Evolutionary conservation across 2,797 vertebrate genomes (phyloP).

Genomic region (Triplophysa bombifrons): DNA sequence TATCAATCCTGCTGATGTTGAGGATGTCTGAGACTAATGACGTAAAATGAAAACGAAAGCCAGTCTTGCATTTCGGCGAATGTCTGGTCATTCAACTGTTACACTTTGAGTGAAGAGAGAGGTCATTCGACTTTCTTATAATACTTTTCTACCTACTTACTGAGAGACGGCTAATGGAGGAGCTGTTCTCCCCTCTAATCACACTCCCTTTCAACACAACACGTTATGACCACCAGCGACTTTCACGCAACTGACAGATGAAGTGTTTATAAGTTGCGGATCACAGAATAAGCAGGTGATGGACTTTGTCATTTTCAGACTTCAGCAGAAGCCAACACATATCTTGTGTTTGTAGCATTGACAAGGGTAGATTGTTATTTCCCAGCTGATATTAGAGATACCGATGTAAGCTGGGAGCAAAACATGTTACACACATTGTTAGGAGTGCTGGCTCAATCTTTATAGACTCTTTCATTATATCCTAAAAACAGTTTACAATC

Average conservation of each 20-base stretch:
- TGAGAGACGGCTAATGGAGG: slow-evolving; percentile 50
- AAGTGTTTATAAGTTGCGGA: slow-evolving; percentile 66
- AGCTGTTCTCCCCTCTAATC: slow-evolving; percentile 59
- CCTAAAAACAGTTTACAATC: slow-evolving; percentile 45
- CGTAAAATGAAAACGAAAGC: slow-evolving; percentile 49
- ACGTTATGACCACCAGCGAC: slow-evolving; percentile 54
- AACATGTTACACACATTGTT: slow-evolving; percentile 25
- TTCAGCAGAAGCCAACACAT: background rate
- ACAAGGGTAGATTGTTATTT: slow-evolving; percentile 10
- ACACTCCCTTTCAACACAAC: slow-evolving; percentile 51
- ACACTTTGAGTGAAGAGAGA: slow-evolving; percentile 37
- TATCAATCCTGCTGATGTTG: slow-evolving; percentile 76
- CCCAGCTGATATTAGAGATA: slow-evolving; percentile 24
- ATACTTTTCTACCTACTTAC: slow-evolving; percentile 48
- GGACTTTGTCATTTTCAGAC: slow-evolving; percentile 37
- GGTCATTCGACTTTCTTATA: slow-evolving; percentile 39
- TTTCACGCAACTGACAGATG: slow-evolving; percentile 51
- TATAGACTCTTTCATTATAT: slow-evolving; percentile 16
- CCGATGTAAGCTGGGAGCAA: background rate
- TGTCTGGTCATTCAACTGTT: slow-evolving; percentile 54
- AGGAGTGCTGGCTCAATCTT: slow-evolving; percentile 6
- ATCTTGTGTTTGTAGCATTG: slow-evolving; percentile 31
- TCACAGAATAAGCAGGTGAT: slow-evolving; percentile 50
- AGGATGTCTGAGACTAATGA: slow-evolving; percentile 61
- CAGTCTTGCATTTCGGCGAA: slow-evolving; percentile 40